Base-by-base conservation (phyloP, 2,888 invertebrate species). In the Tridacna crocea region DNA sequence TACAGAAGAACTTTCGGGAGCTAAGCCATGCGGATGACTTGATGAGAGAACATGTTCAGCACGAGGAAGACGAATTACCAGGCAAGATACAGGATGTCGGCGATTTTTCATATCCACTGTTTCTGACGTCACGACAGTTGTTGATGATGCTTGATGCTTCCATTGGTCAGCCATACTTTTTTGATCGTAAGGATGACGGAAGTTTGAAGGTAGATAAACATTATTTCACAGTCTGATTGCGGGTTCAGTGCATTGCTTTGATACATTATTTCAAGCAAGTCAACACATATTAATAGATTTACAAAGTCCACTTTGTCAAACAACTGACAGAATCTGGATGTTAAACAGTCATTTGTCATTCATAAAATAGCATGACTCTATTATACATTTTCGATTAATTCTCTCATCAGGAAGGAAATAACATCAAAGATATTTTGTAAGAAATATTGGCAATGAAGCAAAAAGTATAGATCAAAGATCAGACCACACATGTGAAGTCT, bases 131-230 rank as follows among this genome's bases (percentile, higher is more conserved):
- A 6, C 83, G 88, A 46, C 91, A 91, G 77, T 84, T 92, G n/a
- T 86, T 92, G 51, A 74, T 92, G 26, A 88, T 92, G 88, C 82
- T 93, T 65, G 92, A 92, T 85, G 92, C 90, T 11, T 92, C 92
- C 12, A 70, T 92, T 19, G 88, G 88, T 15, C 85, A 79, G 3
- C 87, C 90, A 8, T 82, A 85, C 36, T 93, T 92, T 83, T 92
- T 92, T 80, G 87, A 89, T 12, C 83, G 92, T n/a, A 88, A 89
- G 61, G 90, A 90, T 47, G 91, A 92, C 77, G 89, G 91, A 11
- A 85, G 87, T 68, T 77, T 91, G 68, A 88, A 89, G 80, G 82
- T 87, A 73, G 12, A 48, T 17, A 12, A 36, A 36, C 36, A 2
- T 36, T 2, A n/a, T n/a, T n/a, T n/a, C n/a, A 60, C 60, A 12